Evolutionary conservation across 2,888 invertebrate species (phyloP).

Genomic region (Athrips mouffetella): DNA sequence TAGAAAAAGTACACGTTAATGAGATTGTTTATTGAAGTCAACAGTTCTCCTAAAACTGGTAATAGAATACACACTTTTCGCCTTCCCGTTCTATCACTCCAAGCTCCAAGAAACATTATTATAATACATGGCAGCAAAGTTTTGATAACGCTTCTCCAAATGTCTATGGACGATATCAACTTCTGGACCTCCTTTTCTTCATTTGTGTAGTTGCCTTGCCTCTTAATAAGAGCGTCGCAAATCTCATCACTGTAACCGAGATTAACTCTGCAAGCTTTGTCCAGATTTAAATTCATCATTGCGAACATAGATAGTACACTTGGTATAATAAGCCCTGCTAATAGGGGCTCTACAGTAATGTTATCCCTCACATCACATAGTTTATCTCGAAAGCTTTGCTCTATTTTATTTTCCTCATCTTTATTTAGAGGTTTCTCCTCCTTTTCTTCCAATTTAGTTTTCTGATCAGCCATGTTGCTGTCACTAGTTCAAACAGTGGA

Average conservation of each 20-base stretch:
- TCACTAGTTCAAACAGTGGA: constrained; percentile 20
- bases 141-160: constrained; percentile 76
- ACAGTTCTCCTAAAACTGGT: constrained; percentile 75
- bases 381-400: constrained; percentile 54
- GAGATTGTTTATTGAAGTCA: constrained; percentile 70
- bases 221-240: constrained; percentile 57
- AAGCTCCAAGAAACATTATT: constrained; percentile 79
- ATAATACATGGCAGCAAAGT: constrained; percentile 76
- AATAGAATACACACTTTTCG: constrained; percentile 77
- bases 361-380: constrained; percentile 60
- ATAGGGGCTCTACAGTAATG: constrained; percentile 85
- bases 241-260: constrained; percentile 54
- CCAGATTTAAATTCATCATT: constrained; percentile 71
- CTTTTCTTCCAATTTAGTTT: constrained; percentile 37
- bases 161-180: constrained; percentile 75
- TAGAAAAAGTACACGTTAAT: constrained; percentile 78
- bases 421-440: constrained; percentile 63
- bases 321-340: constrained; percentile 84
- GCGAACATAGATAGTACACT: constrained; percentile 84
- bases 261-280: constrained; percentile 68
- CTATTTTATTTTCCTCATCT: constrained; percentile 41
- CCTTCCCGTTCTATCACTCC: constrained; percentile 79
- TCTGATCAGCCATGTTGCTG: constrained; percentile 53
- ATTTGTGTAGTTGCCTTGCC: constrained; percentile 73
- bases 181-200: constrained; percentile 82